Evolutionary conservation across 92 coral and sea anemone species (phyloP).

Genomic region (Desmophyllum pertusum): DNA sequence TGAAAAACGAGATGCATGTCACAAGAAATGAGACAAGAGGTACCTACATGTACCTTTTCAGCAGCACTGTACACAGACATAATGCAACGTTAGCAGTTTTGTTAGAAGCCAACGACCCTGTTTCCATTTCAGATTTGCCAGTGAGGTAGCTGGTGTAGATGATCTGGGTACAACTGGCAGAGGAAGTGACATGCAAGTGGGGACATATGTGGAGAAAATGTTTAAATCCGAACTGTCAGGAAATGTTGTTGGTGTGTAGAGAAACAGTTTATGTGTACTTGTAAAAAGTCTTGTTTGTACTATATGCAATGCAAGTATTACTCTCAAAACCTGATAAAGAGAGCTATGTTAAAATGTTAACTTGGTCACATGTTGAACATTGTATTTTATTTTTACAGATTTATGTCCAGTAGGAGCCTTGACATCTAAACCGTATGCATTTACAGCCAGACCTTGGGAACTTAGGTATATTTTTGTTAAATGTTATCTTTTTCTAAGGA

Average conservation of each 20-base stretch:
- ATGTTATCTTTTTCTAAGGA: no score
- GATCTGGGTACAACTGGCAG: conserved; percentile 98
- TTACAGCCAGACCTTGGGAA: conserved; percentile 99
- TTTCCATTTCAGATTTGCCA: conserved; percentile 82
- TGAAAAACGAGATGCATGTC: no score
- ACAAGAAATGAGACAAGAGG: not conserved
- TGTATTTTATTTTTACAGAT: conserved; percentile 49
- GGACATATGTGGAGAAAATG: conserved; percentile 99
- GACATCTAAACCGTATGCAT: conserved; percentile 98
- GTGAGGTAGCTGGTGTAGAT: conserved; percentile 98
- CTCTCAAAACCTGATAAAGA: no score
- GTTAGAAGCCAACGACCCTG: not conserved
- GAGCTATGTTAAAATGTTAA: no score
- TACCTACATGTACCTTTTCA: no score
- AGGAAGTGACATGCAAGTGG: conserved; percentile 99
- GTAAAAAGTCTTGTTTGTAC: no score
- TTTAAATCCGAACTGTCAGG: conserved; percentile 98
- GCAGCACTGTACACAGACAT: no score
- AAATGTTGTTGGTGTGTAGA: conserved; percentile 87
- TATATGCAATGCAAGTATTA: no score
- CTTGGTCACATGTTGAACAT: not conserved
- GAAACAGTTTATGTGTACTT: no score
- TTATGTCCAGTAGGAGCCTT: conserved; percentile 99
- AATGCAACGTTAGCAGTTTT: no score
- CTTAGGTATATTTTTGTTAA: conserved; percentile 73